Evolutionary conservation across 2,797 vertebrate species (phyloP).

Genomic region (Hydrocynus forskahlii): DNA sequence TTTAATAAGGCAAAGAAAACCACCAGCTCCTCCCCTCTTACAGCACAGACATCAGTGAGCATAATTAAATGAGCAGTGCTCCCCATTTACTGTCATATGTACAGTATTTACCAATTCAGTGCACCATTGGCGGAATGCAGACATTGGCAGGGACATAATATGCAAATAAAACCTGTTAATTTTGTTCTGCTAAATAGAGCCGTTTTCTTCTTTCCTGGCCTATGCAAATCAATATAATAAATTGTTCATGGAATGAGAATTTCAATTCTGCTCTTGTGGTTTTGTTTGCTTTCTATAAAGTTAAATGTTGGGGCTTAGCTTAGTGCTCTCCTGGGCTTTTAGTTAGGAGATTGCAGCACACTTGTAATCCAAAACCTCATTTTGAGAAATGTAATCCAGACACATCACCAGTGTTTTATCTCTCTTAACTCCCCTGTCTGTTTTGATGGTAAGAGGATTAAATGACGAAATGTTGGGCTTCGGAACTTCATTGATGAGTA

Average conservation of each 20-base stretch:
- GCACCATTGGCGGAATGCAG: background rate
- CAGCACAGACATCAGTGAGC: background rate
- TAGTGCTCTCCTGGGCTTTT: slow-evolving; percentile 33
- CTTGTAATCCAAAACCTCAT: slow-evolving; percentile 62
- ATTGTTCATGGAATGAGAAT: background rate
- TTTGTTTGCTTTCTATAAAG: slow-evolving; percentile 1
- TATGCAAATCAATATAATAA: background rate
- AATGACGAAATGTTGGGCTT: slow-evolving; percentile 52
- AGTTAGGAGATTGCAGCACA: slow-evolving; percentile 46
- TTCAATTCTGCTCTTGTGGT: background rate
- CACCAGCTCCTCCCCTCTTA: background rate
- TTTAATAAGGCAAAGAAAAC: background rate
- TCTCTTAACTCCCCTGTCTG: slow-evolving; percentile 58
- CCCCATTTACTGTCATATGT: background rate
- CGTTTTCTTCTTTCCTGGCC: background rate
- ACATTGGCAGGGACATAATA: background rate
- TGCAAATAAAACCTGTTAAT: background rate
- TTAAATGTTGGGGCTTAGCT: slow-evolving; percentile 1
- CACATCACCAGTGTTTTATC: slow-evolving; percentile 50
- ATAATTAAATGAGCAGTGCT: background rate
- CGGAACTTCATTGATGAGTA: slow-evolving; percentile 37
- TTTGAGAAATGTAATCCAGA: slow-evolving; percentile 64
- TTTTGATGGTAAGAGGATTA: slow-evolving; percentile 71
- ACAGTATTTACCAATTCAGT: background rate
- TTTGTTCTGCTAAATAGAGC: background rate